Conservation (phyloP, 2,888 invertebrate genomes). For the Cremastinae sp. region DNA sequence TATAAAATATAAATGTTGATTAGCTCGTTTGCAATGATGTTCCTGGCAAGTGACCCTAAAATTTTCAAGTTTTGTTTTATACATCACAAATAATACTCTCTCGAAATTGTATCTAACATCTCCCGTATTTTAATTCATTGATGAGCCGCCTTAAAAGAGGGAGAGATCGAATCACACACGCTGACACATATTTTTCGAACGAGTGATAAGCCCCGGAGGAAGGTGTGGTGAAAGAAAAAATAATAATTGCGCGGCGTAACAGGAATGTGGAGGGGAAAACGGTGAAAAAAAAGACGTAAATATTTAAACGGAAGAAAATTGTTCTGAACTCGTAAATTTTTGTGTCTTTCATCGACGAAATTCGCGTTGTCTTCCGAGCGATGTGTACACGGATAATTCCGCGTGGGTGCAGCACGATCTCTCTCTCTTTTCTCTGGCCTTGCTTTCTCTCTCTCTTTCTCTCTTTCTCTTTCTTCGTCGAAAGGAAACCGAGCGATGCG, state of each 20-base stretch:
- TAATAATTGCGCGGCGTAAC: too few relatives aligned
- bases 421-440: conserved; percentile 12
- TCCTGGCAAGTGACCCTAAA: too few relatives aligned
- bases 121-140: too few relatives aligned
- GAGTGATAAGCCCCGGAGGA: too few relatives aligned
- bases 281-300: background rate
- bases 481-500: conserved; percentile 52
- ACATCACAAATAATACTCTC: too few relatives aligned
- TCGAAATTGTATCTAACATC: too few relatives aligned
- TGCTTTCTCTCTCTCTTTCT: conserved; percentile 7
- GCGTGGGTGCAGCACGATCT: conserved; percentile 47
- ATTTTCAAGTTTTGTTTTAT: too few relatives aligned
- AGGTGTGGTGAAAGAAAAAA: background rate
- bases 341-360: conserved; percentile 33
- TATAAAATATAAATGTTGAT: too few relatives aligned
- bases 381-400: conserved; percentile 28
- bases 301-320: background rate
- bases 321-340: conserved; percentile 8
- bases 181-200: too few relatives aligned
- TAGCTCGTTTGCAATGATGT: too few relatives aligned
- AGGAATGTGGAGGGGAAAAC: background rate
- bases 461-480: conserved; percentile 1
- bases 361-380: conserved; percentile 37
- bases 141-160: too few relatives aligned
- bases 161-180: too few relatives aligned